Evolutionary conservation across 2,888 invertebrate genomes (phyloP).

Genomic region (Lacanobia wlatinum): DNA sequence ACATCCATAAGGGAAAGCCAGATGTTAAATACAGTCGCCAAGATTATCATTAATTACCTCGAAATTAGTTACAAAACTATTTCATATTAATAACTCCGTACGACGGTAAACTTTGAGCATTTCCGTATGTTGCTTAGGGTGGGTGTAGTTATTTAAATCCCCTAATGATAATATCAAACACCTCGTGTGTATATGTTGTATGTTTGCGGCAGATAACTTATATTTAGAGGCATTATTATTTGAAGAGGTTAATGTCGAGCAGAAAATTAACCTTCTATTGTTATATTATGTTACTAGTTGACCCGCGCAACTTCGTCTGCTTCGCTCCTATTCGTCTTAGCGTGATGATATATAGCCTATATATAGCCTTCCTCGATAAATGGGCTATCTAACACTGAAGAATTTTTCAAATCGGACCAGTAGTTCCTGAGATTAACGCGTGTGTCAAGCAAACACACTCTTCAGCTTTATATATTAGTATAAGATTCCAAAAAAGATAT

Average conservation of each 20-base stretch:
- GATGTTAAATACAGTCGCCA: slow-evolving; percentile 32
- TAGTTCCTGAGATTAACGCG: too few relatives aligned
- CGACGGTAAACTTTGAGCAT: slow-evolving; percentile 57
- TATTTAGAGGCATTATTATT: slow-evolving; percentile 19
- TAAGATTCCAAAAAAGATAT: background rate
- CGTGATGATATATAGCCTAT: too few relatives aligned
- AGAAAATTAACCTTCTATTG: slow-evolving; percentile 1
- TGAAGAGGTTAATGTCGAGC: background rate
- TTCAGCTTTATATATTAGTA: too few relatives aligned
- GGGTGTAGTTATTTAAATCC: slow-evolving; percentile 50
- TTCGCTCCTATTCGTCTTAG: too few relatives aligned
- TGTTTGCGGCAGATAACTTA: slow-evolving; percentile 16
- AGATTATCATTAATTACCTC: slow-evolving; percentile 58
- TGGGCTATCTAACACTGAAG: too few relatives aligned
- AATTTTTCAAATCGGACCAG: too few relatives aligned
- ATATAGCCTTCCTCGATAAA: too few relatives aligned
- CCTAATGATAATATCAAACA: slow-evolving; percentile 49
- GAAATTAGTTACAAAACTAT: slow-evolving; percentile 65
- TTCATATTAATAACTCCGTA: slow-evolving; percentile 62
- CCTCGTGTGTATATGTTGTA: background rate
- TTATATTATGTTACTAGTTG: background rate
- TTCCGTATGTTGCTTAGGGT: slow-evolving; percentile 46
- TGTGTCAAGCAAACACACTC: too few relatives aligned
- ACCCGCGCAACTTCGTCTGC: too few relatives aligned
- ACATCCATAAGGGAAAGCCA: slow-evolving; percentile 21